Evolutionary conservation across 2,888 invertebrate species (phyloP).

Genomic region (Dorcus parallelipipedus): DNA sequence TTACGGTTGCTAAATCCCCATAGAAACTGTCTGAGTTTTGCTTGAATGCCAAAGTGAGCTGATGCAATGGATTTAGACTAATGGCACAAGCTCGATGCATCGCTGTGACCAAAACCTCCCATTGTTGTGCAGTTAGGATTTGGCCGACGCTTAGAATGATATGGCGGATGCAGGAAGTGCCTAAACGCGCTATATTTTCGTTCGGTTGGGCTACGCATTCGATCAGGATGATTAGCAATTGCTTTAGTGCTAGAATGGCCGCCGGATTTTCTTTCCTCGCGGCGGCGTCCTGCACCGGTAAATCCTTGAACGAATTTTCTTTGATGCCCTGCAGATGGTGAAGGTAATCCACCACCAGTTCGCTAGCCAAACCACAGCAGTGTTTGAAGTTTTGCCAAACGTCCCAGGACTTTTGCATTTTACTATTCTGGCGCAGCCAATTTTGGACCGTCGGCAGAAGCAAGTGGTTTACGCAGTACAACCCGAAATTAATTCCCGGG

Average conservation of each 20-base stretch:
- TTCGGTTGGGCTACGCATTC: constrained; percentile 89
- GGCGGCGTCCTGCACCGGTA: constrained; percentile 15
- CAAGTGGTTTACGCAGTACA: constrained; percentile 89
- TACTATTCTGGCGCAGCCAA: constrained; percentile 72
- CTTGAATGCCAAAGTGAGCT: constrained; percentile 86
- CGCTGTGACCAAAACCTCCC: constrained; percentile 81
- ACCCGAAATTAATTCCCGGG: constrained; percentile 85
- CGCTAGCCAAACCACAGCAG: constrained; percentile 89
- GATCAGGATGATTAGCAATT: constrained; percentile 78
- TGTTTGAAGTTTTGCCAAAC: constrained; percentile 91
- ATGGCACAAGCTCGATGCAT: constrained; percentile 80
- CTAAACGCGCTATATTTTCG: constrained; percentile 85
- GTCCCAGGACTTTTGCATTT: constrained; percentile 69
- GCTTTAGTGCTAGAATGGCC: constrained; percentile 78
- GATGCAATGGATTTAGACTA: constrained; percentile 83
- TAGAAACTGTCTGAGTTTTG: constrained; percentile 92
- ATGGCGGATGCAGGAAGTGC: constrained; percentile 88
- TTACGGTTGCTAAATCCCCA: constrained; percentile 87
- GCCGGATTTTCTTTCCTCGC: constrained; percentile 51
- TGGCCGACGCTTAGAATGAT: constrained; percentile 80
- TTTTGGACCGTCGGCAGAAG: constrained; percentile 89
- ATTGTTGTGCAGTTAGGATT: constrained; percentile 76
- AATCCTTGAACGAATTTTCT: constrained; percentile 29
- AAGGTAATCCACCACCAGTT: constrained; percentile 83
- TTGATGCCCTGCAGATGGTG: constrained; percentile 66